Evolutionary conservation across 2,797 vertebrate genomes (phyloP), one percentile per base, ranked within the genome.

Genomic region (Kryptopterus vitreolus): DNA sequence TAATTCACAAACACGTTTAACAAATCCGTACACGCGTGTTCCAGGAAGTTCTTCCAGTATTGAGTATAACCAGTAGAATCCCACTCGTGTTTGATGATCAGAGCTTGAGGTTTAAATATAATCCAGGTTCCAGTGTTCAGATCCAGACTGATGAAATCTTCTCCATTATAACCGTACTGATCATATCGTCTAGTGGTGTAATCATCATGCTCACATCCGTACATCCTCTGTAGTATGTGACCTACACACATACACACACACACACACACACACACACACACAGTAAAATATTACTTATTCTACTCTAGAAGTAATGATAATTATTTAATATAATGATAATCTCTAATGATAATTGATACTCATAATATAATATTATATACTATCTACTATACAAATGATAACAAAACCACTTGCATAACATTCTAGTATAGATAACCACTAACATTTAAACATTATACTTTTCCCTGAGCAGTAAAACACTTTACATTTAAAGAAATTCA

Each of bases 1-100:
- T 38, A 38, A 38, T 38, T n/a, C 38, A 90, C 0, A 26, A 83
- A 87, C 65, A 81, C 89, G 81, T 88, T 83, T 81, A 87, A 0
- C 72, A 73, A 83, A 0, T 84, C 29, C 57, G 68, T 26, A 26
- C 89, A 91, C 0, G 0, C 0, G 9, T 83, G 1, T 16, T 65
- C 84, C 10, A 43, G 0, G 76, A 85, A 89, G 18, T 80, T 0
- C 3, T 74, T 85, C 0, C 0, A 0, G 0, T 0, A 0, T 15
- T 20, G 31, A 15, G 4, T 0, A 24, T 22, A 75, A n/a, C 1
- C 76, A 59, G 87, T 0, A 2, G 0, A 0, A n/a, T 90, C 26
- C 87, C 70, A 88, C 38, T 78, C 81, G 0, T 0, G 0, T 83
- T 55, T 75, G 33, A 81, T 86, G 73, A 33, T 24, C 16, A 76